phyloP scores from a whole-genome alignment of 2,113 vertebrate genomes.

The Gambusia affinis region DNA sequence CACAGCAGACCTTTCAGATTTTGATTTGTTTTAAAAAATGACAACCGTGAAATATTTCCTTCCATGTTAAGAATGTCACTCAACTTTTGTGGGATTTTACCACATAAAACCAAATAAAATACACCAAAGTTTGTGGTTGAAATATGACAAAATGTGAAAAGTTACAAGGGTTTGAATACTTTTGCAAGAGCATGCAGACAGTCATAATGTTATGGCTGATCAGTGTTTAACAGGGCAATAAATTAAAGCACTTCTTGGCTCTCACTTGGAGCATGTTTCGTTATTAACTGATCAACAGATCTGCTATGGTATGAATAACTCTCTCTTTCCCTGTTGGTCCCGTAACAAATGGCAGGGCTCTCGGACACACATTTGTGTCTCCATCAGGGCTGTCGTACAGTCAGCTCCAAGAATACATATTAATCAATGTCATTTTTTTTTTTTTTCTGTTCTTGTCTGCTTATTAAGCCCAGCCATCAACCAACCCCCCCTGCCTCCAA shows the following conservation, averaged over 20 bases:
- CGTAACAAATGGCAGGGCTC: constrained; percentile 78
- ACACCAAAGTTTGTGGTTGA: neutral
- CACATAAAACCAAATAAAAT: neutral
- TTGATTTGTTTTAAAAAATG: neutral
- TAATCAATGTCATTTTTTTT: constrained; percentile 69
- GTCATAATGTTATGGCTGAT: constrained; percentile 6
- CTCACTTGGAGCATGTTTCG: constrained; percentile 53
- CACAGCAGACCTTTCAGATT: neutral
- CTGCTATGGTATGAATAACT: constrained; percentile 43
- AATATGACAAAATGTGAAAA: too few species aligned
- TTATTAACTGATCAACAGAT: constrained; percentile 54
- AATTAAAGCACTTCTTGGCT: constrained; percentile 50
- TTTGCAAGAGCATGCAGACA: neutral
- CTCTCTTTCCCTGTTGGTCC: constrained; percentile 70
- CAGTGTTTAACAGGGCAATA: constrained; percentile 34
- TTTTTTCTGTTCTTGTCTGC: constrained; percentile 56
- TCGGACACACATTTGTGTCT: constrained; percentile 71
- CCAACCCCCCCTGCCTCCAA: constrained; percentile 42
- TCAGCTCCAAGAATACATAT: constrained; percentile 75
- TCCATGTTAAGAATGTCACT: neutral
- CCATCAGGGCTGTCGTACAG: constrained; percentile 71
- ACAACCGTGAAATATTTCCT: neutral
- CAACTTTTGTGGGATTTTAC: neutral
- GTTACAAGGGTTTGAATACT: neutral
- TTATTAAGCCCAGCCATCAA: constrained; percentile 71